Percentiles rank a stretch among this genome's conserved stretches.
Evolutionary conservation across 2,888 invertebrate species (phyloP).

Genomic region (Volucella inanis): DNA sequence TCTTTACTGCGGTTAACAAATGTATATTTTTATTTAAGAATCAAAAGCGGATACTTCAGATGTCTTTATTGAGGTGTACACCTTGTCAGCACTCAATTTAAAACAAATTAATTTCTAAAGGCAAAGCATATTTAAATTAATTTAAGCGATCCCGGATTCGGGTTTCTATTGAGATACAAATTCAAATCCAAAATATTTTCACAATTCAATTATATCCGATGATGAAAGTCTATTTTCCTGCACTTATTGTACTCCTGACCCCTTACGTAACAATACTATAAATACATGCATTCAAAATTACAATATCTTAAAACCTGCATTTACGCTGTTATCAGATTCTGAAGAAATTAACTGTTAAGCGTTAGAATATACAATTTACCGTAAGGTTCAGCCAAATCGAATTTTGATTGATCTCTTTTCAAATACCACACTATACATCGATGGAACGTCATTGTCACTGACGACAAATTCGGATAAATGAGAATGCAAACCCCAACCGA

Average conservation of each 20-base stretch:
- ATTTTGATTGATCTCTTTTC: constrained; percentile 63
- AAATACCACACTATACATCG: background rate
- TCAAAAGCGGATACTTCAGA: too few species aligned
- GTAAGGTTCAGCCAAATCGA: constrained; percentile 58
- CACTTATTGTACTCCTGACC: background rate
- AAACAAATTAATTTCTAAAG: too few species aligned
- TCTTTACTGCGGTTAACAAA: too few species aligned
- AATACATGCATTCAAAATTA: constrained; percentile 29
- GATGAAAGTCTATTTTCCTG: constrained; percentile 21
- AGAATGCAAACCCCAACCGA: constrained; percentile 14
- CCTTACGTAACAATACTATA: constrained; percentile 12
- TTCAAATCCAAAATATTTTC: constrained; percentile 60
- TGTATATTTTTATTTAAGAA: too few species aligned
- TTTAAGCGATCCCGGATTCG: too few species aligned
- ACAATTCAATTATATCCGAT: constrained; percentile 70
- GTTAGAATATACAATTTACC: constrained; percentile 23
- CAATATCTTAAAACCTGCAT: constrained; percentile 51
- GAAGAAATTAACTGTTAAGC: constrained; percentile 60
- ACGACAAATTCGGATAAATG: constrained; percentile 40
- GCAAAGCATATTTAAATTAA: too few species aligned
- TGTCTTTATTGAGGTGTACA: too few species aligned
- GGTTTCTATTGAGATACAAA: constrained; percentile 37
- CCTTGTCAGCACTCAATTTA: too few species aligned
- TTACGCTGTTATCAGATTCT: constrained; percentile 45
- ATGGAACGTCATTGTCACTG: constrained; percentile 49